These are phyloP conservation scores for Bombus cullumanus DNA, from an alignment of 1,140 invertebrate genomes.

Conservation along the genomic window DNA sequence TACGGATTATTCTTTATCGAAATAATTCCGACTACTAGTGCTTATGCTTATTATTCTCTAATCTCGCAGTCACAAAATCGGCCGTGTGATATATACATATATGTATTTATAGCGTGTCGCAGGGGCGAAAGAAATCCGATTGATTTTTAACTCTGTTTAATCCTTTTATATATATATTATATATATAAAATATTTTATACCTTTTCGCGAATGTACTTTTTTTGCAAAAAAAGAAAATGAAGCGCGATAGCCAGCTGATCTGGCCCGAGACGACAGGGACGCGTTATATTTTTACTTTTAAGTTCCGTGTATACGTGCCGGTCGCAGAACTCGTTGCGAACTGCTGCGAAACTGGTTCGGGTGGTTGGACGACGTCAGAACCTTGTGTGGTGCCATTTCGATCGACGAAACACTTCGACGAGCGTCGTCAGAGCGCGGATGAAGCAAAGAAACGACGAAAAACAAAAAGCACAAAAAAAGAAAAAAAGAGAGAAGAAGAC, in stretches of 20 bases:
- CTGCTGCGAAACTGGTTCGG: constrained; percentile 60
- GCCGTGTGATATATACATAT: constrained; percentile 67
- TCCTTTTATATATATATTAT: constrained; percentile 43
- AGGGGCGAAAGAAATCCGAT: constrained; percentile 35
- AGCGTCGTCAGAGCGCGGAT: constrained; percentile 19
- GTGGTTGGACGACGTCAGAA: constrained; percentile 63
- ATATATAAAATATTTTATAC: constrained; percentile 60
- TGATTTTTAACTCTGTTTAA: constrained; percentile 53
- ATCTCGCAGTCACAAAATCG: constrained; percentile 80
- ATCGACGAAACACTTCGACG: constrained; percentile 57
- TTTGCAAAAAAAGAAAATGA: background rate
- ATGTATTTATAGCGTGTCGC: constrained; percentile 55
- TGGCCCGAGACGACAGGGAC: constrained; percentile 57
- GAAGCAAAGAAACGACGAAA: background rate
- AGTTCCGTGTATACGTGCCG: constrained; percentile 53
- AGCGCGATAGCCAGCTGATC: constrained; percentile 44
- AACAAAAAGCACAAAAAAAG: background rate
- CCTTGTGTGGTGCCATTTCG: constrained; percentile 68
- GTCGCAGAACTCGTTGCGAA: constrained; percentile 59
- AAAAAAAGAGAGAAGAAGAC: background rate
- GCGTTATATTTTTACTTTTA: constrained; percentile 59
- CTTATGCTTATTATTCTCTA: constrained; percentile 69
- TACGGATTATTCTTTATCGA: constrained; percentile 36
- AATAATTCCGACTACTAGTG: constrained; percentile 59
- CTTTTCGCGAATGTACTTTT: constrained; percentile 50